phyloP scores from a whole-genome alignment of 2,113 vertebrate genomes.

The Origma solitaria region DNA sequence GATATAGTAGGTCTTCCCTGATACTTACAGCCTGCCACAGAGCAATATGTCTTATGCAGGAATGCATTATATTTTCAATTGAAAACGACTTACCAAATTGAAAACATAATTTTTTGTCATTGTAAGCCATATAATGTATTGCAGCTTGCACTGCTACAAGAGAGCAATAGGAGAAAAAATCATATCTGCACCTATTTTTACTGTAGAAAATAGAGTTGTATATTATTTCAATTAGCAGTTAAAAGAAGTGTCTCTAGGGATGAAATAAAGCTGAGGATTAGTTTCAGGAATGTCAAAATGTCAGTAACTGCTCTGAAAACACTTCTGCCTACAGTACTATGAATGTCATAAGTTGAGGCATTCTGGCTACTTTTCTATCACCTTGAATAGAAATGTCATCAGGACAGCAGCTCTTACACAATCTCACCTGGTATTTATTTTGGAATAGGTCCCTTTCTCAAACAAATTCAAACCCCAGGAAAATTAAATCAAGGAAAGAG shows the following conservation, averaged over 20 bases:
- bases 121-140: background rate
- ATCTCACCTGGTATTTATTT: background rate
- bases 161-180: background rate
- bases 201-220: background rate
- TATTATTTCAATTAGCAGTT: background rate
- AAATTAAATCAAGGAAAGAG: background rate
- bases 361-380: background rate
- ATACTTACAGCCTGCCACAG: slow-evolving; percentile 23
- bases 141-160: background rate
- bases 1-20: slow-evolving; percentile 24
- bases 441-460: background rate
- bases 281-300: background rate
- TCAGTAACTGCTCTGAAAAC: background rate
- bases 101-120: slow-evolving; percentile 43
- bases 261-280: background rate
- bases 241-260: background rate
- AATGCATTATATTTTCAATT: slow-evolving; percentile 41
- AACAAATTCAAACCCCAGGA: background rate
- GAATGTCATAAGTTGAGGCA: background rate
- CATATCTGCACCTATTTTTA: background rate
- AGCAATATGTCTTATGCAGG: background rate
- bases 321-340: background rate
- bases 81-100: slow-evolving; percentile 22
- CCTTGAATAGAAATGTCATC: background rate
- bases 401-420: background rate